Base-by-base conservation (phyloP, 2,888 invertebrate genomes). In the Endotricha flammealis region DNA sequence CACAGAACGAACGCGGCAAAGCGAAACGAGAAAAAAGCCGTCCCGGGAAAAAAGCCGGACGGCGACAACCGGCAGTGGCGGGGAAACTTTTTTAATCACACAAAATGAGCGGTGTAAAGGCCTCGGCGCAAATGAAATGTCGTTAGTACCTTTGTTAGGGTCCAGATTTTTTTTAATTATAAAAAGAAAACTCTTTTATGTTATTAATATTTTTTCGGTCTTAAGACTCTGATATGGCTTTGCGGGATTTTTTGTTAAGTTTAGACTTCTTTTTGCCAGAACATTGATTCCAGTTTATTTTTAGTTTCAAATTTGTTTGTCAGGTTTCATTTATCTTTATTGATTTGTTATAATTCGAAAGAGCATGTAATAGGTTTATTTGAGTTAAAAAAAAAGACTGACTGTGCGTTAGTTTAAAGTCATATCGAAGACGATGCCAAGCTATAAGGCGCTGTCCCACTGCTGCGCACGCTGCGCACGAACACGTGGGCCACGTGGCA, bases 81-180 rank as follows among this genome's bases (percentile, higher is more conserved):
- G n/a, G n/a, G 12, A 2, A 13, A 28, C n/a, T 28, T 13, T 28
- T 13, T 28, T 28, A 13, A 28, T 28, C 48, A 51, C 44, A 48
- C 48, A 45, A 46, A 56, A 53, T 45, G 48, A 40, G 38, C 37
- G 40, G 40, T 42, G 39, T 46, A 44, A 46, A 45, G 44, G 42
- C 32, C 40, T 42, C 32, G 30, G 38, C 11, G 25, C 32, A 23
- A 36, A 32, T 28, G 42, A 31, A 42, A 41, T 34, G 42, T 41
- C 35, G 41, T 42, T 28, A 46, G 41, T 27, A 42, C 46, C 45
- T 46, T 45, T 44, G 42, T 46, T 41, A 32, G 31, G 20, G 39
- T 42, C 36, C 29, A 22, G 44, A 46, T 38, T 43, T 46, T 48
- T n/a, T 50, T 50, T 46, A 51, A 50, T 48, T 51, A 46, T 44